Evolutionary conservation across 2,113 vertebrate species (phyloP).

Genomic region (Hippocampus mohnikei): DNA sequence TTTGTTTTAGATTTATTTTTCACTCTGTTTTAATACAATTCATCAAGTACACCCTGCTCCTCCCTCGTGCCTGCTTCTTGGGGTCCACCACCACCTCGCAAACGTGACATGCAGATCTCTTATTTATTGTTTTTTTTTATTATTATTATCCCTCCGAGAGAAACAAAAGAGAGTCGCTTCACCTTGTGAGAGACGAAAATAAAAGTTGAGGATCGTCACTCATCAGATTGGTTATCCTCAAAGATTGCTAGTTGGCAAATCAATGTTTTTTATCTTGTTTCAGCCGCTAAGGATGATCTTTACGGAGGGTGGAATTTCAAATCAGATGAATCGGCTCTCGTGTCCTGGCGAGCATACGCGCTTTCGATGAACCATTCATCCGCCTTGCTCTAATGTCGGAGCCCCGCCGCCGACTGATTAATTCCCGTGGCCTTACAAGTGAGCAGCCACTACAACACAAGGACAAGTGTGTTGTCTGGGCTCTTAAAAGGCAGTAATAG

Average conservation of each 20-base stretch:
- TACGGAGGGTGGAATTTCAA: constrained; percentile 23
- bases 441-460: constrained; percentile 63
- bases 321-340: constrained; percentile 47
- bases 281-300: constrained; percentile 20
- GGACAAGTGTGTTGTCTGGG: constrained; percentile 42
- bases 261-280: constrained; percentile 28
- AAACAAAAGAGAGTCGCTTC: neutral
- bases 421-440: constrained; percentile 61
- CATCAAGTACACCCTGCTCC: too few relatives aligned
- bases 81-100: too few relatives aligned
- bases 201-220: constrained; percentile 12
- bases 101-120: too few relatives aligned
- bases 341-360: constrained; percentile 44
- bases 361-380: constrained; percentile 67
- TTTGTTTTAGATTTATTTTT: too few relatives aligned
- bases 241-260: constrained; percentile 8
- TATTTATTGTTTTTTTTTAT: neutral
- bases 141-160: neutral
- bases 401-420: constrained; percentile 63
- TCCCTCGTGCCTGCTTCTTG: too few relatives aligned
- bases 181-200: constrained; percentile 9
- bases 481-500: constrained; percentile 41
- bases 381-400: constrained; percentile 25
- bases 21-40: too few relatives aligned
- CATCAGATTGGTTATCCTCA: constrained; percentile 24